Percentiles rank a stretch among this genome's conserved stretches.
phyloP scores from a whole-genome alignment of 2,113 vertebrate species.

The Noturus placidus region DNA sequence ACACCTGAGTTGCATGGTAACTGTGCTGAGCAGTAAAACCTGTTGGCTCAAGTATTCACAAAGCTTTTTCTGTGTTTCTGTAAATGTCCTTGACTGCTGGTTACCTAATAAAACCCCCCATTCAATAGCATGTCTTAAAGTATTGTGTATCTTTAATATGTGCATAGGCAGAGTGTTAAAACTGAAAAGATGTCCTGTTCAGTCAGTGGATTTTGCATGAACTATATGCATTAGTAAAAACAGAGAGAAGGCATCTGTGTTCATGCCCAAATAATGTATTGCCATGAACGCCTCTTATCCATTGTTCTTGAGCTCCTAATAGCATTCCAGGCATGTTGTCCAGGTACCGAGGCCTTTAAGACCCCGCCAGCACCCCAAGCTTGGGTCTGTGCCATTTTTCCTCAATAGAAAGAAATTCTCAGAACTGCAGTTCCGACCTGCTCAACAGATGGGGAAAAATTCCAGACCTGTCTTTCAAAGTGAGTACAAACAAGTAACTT shows the following conservation, averaged over 20 bases:
- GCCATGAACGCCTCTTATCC: constrained; percentile 8
- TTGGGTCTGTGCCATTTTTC: constrained; percentile 15
- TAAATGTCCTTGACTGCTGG: background rate
- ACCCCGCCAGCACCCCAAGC: constrained; percentile 26
- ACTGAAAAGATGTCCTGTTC: background rate
- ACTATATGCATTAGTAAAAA: background rate
- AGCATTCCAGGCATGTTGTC: constrained; percentile 44
- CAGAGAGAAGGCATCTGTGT: constrained; percentile 1
- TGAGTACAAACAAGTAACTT: background rate
- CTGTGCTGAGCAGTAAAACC: constrained; percentile 28
- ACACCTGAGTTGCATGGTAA: constrained; percentile 51
- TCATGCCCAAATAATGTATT: background rate
- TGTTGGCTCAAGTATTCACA: background rate
- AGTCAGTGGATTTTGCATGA: background rate
- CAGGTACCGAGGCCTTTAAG: constrained; percentile 46
- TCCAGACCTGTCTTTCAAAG: constrained; percentile 27
- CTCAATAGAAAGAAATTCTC: constrained; percentile 36
- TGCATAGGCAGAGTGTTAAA: background rate
- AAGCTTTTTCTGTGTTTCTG: background rate
- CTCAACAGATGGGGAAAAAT: constrained; percentile 43
- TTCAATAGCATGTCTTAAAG: background rate
- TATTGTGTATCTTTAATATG: background rate
- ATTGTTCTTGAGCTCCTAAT: constrained; percentile 35
- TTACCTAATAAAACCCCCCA: background rate
- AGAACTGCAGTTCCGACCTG: constrained; percentile 24